Base-by-base conservation (phyloP, 2,113 vertebrate genomes). In the Anas platyrhynchos region DNA sequence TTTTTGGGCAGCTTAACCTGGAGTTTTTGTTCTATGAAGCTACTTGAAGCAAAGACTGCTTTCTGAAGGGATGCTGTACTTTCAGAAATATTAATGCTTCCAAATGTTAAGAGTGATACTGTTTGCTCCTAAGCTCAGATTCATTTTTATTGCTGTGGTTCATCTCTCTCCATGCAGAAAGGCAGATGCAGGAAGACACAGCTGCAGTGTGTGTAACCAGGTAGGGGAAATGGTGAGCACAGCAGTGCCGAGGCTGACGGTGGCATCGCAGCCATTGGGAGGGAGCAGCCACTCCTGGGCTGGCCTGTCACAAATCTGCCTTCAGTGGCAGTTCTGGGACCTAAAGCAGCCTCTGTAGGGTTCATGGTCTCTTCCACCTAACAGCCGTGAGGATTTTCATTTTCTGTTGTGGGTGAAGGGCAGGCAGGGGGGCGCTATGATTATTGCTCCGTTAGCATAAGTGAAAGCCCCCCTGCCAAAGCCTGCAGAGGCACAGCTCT, bases 281-380 rank as follows among this genome's bases (percentile, higher is more conserved):
- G 58, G 32, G 63, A 81, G 10, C 29, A 41, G 27, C n/a, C 1
- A 0, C 12, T 66, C 38, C 73, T 66, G 1, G 1, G 6, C 31
- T 2, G 2, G 8, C 23, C 85, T 78, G 65, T 44, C 32, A 61
- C 72, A 66, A 48, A 86, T 22, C 55, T 36, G 13, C 50, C 16
- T 4, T 41, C 56, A 32, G 58, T 34, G 67, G 65, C 18, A 50
- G 17, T 4, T 41, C 27, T 25, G 62, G 32, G 25, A 2, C 36
- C 10, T 34, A 3, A 48, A 44, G 67, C 54, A 82, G 36, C 52
- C 12, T 36, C 32, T 34, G 34, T 9, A 54, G 29, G 15, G 9
- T n/a, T 67, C 66, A n/a, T 32, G 5, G 27, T 20, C 10, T 22
- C 55, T 78, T 38, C 55, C 29, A 62, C 43, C 10, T 54, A 75